phyloP scores from a whole-genome alignment of 64 coral and sea anemone genomes.

The Acropora yongei region DNA sequence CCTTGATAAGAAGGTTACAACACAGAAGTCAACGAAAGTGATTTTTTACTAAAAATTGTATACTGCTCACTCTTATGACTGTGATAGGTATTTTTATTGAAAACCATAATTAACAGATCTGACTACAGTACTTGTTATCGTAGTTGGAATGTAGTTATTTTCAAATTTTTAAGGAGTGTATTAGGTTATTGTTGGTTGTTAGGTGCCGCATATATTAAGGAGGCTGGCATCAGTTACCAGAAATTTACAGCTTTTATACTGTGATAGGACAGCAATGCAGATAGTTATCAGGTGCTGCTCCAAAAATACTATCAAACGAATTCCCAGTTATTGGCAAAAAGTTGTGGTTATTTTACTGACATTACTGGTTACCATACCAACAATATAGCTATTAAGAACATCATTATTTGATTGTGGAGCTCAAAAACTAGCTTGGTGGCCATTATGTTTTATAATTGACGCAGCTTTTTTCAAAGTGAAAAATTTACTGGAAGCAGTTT shows the following conservation, averaged over 20 bases:
- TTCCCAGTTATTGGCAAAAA: neutral
- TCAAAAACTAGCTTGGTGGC: neutral
- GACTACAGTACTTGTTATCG: neutral
- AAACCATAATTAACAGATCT: constrained; percentile 7
- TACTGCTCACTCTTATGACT: neutral
- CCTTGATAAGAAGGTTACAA: too few species aligned
- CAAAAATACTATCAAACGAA: neutral
- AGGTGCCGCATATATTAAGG: neutral
- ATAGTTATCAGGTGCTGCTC: neutral
- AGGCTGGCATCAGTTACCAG: neutral
- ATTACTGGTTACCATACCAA: neutral
- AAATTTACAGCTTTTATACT: constrained; percentile 14
- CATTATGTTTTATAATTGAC: neutral
- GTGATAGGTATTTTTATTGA: neutral
- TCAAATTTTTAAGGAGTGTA: constrained; percentile 6
- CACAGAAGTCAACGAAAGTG: neutral
- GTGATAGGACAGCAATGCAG: constrained; percentile 1
- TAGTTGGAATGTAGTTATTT: constrained; percentile 20
- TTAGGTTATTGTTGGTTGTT: constrained; percentile 10
- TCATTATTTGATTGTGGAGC: neutral
- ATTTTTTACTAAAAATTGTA: neutral
- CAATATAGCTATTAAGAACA: neutral
- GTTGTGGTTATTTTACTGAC: neutral
- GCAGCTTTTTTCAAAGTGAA: neutral
- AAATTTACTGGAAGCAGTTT: neutral